Evolutionary conservation across 1,140 invertebrate genomes (phyloP).

Genomic region (Drosophila nikananu): DNA sequence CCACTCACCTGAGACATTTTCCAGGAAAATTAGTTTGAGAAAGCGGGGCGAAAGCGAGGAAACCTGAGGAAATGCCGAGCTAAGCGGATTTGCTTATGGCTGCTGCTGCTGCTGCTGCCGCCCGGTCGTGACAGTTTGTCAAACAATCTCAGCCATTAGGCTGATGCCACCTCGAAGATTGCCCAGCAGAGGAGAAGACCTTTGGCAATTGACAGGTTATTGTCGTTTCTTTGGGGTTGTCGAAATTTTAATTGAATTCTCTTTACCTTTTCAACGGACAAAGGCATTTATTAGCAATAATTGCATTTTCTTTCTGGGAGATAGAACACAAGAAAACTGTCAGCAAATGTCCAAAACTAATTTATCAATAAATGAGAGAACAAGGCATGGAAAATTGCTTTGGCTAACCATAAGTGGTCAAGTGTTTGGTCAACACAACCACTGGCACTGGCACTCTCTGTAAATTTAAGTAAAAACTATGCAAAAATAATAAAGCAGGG

Average conservation of each 20-base stretch:
- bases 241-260: slow-evolving; percentile 77
- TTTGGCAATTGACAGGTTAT: slow-evolving; percentile 65
- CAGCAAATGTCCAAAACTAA: slow-evolving; percentile 79
- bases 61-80: slow-evolving; percentile 65
- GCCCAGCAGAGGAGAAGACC: slow-evolving; percentile 1
- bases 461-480: slow-evolving; percentile 69
- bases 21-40: slow-evolving; percentile 64
- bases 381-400: slow-evolving; percentile 46
- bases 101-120: slow-evolving; percentile 31
- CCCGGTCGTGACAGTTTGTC: slow-evolving; percentile 73
- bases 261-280: slow-evolving; percentile 39
- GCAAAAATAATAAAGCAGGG: slow-evolving; percentile 80
- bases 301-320: slow-evolving; percentile 64
- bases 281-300: slow-evolving; percentile 80
- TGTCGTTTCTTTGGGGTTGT: slow-evolving; percentile 46
- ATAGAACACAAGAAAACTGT: slow-evolving; percentile 59
- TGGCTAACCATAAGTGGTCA: slow-evolving; percentile 57
- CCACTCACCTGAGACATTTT: slow-evolving; percentile 27
- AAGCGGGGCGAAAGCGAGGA: neutral
- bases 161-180: slow-evolving; percentile 36
- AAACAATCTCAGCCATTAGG: slow-evolving; percentile 62
- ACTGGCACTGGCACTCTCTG: neutral
- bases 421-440: slow-evolving; percentile 52
- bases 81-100: slow-evolving; percentile 81
- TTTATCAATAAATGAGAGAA: slow-evolving; percentile 73